phyloP scores from a whole-genome alignment of 2,797 vertebrate genomes.

The Phalloptychus januarius region DNA sequence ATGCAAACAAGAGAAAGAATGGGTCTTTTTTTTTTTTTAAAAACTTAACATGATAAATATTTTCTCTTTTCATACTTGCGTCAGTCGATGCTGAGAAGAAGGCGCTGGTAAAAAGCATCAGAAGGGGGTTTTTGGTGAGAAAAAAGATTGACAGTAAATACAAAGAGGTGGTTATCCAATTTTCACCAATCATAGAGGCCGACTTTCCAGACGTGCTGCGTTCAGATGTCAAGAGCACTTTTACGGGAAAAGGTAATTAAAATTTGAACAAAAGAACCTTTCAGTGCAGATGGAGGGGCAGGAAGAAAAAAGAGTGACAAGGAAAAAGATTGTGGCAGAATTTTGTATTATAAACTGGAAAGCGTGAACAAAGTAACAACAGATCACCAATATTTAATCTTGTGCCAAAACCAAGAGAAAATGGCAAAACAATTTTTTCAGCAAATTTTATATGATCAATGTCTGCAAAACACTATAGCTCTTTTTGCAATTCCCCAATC shows the following conservation, averaged over 20 bases:
- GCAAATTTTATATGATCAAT: conserved; percentile 42
- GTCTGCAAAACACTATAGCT: conserved; percentile 29
- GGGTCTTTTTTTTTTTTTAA: conserved; percentile 13
- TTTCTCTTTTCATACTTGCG: conserved; percentile 30
- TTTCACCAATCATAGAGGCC: conserved; percentile 63
- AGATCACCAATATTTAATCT: conserved; percentile 52
- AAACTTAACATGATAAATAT: conserved; percentile 51
- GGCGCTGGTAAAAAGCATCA: conserved; percentile 10
- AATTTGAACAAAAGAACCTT: conserved; percentile 78
- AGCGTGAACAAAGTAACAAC: conserved; percentile 54
- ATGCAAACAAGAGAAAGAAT: conserved; percentile 53
- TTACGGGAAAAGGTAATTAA: conserved; percentile 77
- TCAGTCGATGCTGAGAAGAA: conserved; percentile 12
- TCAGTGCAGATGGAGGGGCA: conserved; percentile 65
- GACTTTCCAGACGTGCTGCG: conserved; percentile 56
- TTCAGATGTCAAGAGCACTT: conserved; percentile 75
- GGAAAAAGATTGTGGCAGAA: conserved; percentile 44
- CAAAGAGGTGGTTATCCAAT: conserved; percentile 70
- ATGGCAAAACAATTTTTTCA: conserved; percentile 34
- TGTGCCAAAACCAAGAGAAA: conserved; percentile 14
- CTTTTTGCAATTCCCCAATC: conserved; percentile 35
- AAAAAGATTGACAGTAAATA: conserved; percentile 63
- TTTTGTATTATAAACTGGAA: conserved; percentile 48
- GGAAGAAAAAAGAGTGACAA: conserved; percentile 48
- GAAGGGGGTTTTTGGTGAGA: conserved; percentile 41